Evolutionary conservation across 2,113 vertebrate species (phyloP).

Genomic region (Rafetus swinhoei): DNA sequence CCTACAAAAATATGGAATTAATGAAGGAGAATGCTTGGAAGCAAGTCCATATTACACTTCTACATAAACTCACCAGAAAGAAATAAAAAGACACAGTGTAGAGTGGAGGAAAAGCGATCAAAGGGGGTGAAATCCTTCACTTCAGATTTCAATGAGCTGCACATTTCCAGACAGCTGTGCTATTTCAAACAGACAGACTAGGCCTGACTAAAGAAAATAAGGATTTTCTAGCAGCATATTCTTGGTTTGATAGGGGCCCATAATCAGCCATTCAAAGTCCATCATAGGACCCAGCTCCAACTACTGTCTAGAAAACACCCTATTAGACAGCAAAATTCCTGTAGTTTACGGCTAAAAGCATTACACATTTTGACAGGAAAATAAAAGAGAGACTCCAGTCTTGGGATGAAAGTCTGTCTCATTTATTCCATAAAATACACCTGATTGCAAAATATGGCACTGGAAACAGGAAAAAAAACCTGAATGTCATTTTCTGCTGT

Average conservation of each 20-base stretch:
- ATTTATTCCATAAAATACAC: neutral
- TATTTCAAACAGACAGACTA: constrained; percentile 44
- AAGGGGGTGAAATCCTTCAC: neutral
- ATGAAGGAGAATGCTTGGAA: neutral
- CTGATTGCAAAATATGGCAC: neutral
- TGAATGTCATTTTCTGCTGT: neutral
- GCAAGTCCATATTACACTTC: neutral
- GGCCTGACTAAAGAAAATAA: neutral
- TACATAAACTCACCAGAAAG: neutral
- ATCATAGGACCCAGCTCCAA: neutral
- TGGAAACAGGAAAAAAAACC: neutral
- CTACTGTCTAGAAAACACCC: neutral
- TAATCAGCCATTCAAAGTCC: neutral
- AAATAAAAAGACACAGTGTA: neutral
- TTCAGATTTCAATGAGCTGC: constrained; percentile 26
- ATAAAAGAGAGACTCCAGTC: neutral
- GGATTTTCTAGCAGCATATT: neutral
- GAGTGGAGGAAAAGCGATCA: neutral
- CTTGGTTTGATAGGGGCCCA: neutral
- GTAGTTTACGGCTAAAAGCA: neutral
- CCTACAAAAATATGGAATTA: neutral
- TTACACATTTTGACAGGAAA: neutral
- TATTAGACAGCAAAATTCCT: neutral
- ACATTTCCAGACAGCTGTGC: constrained; percentile 43
- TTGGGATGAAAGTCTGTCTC: neutral